A percentile compares a stretch with the other conserved stretches of the same genome.
These are phyloP conservation scores for Rhegmatorhina hoffmannsi DNA, from an alignment of 2,113 vertebrate genomes.

Conservation along the genomic window DNA sequence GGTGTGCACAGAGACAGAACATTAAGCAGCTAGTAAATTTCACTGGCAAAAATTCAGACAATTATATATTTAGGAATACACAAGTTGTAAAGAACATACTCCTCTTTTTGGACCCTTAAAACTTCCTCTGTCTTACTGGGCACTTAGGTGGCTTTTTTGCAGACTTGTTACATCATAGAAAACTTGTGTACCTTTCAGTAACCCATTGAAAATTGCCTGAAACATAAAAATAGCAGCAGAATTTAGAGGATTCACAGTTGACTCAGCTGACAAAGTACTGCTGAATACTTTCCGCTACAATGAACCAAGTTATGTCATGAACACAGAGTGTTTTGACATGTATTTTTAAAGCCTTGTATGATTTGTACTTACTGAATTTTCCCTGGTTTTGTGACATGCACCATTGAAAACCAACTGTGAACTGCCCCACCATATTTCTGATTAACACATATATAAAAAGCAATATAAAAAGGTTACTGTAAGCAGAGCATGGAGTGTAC, in stretches of 20 bases:
- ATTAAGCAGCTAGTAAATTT: not conserved
- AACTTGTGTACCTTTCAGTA: not conserved
- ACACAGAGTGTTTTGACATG: accelerated
- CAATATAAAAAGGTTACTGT: not conserved
- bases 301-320: not conserved
- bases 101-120: not conserved
- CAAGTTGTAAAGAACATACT: not conserved
- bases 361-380: not conserved
- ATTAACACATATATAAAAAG: not conserved
- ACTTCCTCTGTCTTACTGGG: not conserved
- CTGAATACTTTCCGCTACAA: not conserved
- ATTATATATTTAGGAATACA: not conserved
- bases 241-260: not conserved
- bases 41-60: constrained; percentile 1
- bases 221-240: not conserved
- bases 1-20: not conserved
- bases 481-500: constrained; percentile 26
- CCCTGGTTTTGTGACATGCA: not conserved
- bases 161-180: not conserved
- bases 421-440: not conserved
- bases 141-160: not conserved
- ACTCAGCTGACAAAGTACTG: not conserved
- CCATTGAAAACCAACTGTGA: not conserved
- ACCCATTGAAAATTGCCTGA: not conserved
- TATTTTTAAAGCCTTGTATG: not conserved